phyloP scores from a whole-genome alignment of 2,797 vertebrate species.

The Benthosema pterotum region DNA sequence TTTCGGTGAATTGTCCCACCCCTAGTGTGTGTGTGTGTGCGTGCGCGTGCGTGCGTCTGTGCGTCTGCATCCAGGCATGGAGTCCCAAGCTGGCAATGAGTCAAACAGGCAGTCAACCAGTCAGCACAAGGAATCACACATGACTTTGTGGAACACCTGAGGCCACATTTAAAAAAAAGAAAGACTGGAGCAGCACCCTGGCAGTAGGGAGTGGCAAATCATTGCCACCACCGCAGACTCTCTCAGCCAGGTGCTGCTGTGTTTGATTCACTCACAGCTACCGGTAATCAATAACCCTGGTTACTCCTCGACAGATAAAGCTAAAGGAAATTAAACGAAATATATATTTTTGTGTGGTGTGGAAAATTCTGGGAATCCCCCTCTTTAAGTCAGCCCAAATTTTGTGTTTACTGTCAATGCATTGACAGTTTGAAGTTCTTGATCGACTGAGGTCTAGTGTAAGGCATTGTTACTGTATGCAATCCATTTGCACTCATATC shows the following conservation, averaged over 20 bases:
- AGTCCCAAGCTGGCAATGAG: conserved; percentile 18
- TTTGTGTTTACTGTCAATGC: no score
- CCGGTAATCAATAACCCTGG: conserved; percentile 41
- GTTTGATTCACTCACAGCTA: conserved; percentile 41
- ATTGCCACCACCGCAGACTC: conserved; percentile 30
- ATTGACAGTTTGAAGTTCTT: no score
- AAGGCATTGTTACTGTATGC: no score
- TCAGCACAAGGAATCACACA: conserved; percentile 35
- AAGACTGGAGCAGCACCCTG: conserved; percentile 31
- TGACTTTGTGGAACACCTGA: conserved; percentile 60
- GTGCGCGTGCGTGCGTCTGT: conserved; percentile 14
- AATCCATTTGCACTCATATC: no score
- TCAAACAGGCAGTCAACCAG: conserved; percentile 11
- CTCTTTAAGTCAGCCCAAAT: no score
- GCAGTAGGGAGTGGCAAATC: conserved; percentile 48
- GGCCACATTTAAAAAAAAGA: conserved; percentile 57
- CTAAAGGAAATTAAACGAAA: no score
- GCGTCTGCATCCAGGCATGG: conserved; percentile 19
- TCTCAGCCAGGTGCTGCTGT: conserved; percentile 31
- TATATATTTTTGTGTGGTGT: no score
- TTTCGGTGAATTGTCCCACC: no score
- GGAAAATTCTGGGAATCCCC: no score
- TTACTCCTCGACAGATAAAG: no score
- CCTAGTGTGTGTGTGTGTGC: conserved; percentile 5
- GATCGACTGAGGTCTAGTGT: no score